Percentiles rank a stretch among this genome's conserved stretches.
Conservation (phyloP, 2,888 invertebrate genomes). For the Griposia aprilina region DNA sequence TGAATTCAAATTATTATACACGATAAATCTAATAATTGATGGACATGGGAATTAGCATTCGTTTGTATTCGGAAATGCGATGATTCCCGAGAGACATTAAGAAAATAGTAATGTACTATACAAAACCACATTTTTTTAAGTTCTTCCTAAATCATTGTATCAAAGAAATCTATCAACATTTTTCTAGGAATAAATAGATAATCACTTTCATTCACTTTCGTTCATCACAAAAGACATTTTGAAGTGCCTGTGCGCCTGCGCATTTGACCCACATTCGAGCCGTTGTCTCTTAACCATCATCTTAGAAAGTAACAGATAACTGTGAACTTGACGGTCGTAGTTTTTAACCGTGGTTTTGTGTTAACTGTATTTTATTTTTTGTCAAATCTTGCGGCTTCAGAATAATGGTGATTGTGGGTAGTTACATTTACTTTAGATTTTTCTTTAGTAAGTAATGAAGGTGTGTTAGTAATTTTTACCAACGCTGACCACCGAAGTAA, state of each 20-base stretch:
- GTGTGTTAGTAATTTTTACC: no score
- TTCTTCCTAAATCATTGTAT: no score
- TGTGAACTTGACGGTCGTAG: slow-evolving; percentile 36
- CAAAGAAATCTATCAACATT: not conserved
- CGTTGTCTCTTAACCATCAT: slow-evolving; percentile 36
- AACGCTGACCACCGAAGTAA: no score
- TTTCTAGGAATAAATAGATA: not conserved
- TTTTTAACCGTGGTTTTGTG: slow-evolving; percentile 28
- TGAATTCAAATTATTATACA: no score
- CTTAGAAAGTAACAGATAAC: slow-evolving; percentile 54
- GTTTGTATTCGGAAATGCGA: no score
- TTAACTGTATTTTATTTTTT: not conserved
- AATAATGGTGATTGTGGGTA: not conserved
- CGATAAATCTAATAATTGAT: no score
- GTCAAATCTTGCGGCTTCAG: slow-evolving; percentile 5
- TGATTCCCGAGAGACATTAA: no score
- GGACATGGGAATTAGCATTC: no score
- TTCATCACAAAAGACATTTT: slow-evolving; percentile 20
- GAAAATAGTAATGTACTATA: no score
- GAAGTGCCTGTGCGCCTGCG: slow-evolving; percentile 22
- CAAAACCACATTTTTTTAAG: not conserved
- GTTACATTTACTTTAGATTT: not conserved
- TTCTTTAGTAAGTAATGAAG: no score
- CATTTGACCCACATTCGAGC: slow-evolving; percentile 41
- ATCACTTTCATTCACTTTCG: slow-evolving; percentile 45